Evolutionary conservation across 2,888 invertebrate species (phyloP).

Genomic region (Cistogaster globosa): DNA sequence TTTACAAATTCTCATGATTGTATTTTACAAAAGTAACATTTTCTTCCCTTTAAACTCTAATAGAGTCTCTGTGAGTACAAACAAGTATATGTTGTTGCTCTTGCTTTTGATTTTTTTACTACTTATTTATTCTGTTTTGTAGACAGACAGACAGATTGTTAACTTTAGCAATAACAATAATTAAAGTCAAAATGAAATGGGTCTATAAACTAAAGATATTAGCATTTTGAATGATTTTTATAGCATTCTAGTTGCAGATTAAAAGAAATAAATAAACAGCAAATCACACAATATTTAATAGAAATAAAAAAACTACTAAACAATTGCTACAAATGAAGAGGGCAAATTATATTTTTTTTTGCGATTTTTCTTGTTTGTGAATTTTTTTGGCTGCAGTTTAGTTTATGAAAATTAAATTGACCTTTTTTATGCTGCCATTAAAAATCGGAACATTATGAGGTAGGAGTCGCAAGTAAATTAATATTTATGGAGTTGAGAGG

Average conservation of each 20-base stretch:
- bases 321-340: background rate
- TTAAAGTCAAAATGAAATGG: constrained; percentile 81
- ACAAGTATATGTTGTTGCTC: constrained; percentile 25
- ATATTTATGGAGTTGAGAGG: constrained; percentile 2
- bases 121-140: constrained; percentile 57
- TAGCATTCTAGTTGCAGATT: constrained; percentile 70
- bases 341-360: constrained; percentile 30
- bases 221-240: constrained; percentile 81
- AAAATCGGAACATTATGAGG: constrained; percentile 4
- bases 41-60: constrained; percentile 19
- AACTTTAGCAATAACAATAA: constrained; percentile 81
- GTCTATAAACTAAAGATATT: constrained; percentile 79
- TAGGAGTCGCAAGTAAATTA: constrained; percentile 28
- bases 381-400: constrained; percentile 44
- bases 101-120: constrained; percentile 35
- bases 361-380: constrained; percentile 26
- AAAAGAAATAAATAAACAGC: constrained; percentile 51
- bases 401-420: constrained; percentile 80
- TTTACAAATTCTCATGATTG: constrained; percentile 18
- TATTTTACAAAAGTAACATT: constrained; percentile 60
- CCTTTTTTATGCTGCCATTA: constrained; percentile 72
- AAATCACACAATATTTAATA: constrained; percentile 16
- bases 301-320: constrained; percentile 8
- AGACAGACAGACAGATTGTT: constrained; percentile 77
- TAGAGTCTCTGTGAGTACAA: constrained; percentile 4